Evolutionary conservation across 2,113 vertebrate species (phyloP).

Genomic region (Aspidoscelis tigris): DNA sequence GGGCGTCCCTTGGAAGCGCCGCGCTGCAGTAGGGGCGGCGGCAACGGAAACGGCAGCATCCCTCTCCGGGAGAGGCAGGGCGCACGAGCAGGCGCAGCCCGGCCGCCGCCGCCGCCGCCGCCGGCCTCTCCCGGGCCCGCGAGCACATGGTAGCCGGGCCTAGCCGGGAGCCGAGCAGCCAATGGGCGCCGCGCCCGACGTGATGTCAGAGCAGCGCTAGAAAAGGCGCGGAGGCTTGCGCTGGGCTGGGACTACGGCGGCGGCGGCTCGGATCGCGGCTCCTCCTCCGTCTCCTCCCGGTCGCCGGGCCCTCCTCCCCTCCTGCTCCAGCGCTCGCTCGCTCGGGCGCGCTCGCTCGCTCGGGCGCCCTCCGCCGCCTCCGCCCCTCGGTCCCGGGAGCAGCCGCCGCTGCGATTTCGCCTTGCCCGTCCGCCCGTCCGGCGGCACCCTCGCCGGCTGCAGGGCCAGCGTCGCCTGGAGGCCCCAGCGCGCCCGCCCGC

Average conservation of each 20-base stretch:
- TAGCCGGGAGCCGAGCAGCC: conserved; percentile 77
- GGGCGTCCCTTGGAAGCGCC: too few relatives aligned
- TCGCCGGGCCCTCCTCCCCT: conserved; percentile 80
- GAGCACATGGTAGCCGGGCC: conserved; percentile 76
- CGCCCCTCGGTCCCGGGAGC: conserved; percentile 51
- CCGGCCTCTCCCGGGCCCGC: conserved; percentile 40
- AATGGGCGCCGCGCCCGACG: conserved; percentile 85
- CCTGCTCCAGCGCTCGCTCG: conserved; percentile 26
- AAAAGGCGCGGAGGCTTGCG: conserved; percentile 93
- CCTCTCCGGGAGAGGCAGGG: background rate
- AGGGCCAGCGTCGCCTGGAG: background rate
- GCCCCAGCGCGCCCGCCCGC: background rate
- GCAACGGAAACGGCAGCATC: too few relatives aligned
- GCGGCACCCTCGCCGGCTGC: background rate
- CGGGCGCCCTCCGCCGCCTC: background rate
- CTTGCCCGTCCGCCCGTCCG: conserved; percentile 59
- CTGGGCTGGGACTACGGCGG: conserved; percentile 84
- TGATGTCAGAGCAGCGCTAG: conserved; percentile 92
- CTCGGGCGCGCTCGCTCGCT: background rate
- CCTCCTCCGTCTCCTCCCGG: conserved; percentile 44
- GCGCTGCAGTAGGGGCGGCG: background rate
- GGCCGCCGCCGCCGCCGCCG: too few relatives aligned
- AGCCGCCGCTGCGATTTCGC: conserved; percentile 52
- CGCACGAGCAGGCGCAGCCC: background rate
- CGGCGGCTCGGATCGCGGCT: conserved; percentile 73